Base-by-base conservation (phyloP, 2,113 vertebrate species). In the Takifugu bimaculatus region DNA sequence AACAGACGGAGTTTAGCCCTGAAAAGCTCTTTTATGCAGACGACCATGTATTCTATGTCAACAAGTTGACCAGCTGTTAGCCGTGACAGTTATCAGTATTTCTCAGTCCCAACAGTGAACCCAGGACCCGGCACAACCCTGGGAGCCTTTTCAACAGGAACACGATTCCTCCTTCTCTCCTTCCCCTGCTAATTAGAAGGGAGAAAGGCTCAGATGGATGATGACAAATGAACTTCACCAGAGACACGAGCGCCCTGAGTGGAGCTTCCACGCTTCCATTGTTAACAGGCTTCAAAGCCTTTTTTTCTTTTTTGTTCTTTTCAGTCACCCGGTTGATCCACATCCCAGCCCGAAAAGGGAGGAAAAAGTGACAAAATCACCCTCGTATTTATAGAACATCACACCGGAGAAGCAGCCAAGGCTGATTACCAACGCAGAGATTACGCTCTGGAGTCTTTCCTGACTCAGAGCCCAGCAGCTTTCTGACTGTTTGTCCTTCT, bases 111-210 rank as follows among this genome's bases (percentile, higher is more conserved):
- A 20, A 58, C 64, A 73, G 65, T 57, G 73, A 66, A 70, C 72
- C 47, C 45, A 59, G 54, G 50, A 66, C 35, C 50, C 57, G 42
- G 50, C 57, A 79, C 26, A 26, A 57, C 67, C 57, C 56, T 55
- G 15, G 3, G 45, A 70, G 62, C 42, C 60, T 63, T 42, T 59
- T 63, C 64, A 69, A 6, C 57, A 62, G 50, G 43, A 80, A n/a
- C 43, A 49, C 6, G 20, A n/a, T 48, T 66, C 57, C 60, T 72
- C 77, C 63, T 72, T 12, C 54, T 20, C 44, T 32, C 43, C 45
- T 51, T 26, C 63, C 60, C 44, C 29, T 77, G 57, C 75, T 79
- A 78, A 83, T 85, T 74, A 85, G 65, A 76, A 80, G 69, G 66
- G 60, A 70, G 50, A 70, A 35, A 45, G 55, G 50, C 60, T 78